Evolutionary conservation across 2,113 vertebrate genomes (phyloP), one percentile per base, ranked within the genome.

Genomic region (Lipotes vexillifer): DNA sequence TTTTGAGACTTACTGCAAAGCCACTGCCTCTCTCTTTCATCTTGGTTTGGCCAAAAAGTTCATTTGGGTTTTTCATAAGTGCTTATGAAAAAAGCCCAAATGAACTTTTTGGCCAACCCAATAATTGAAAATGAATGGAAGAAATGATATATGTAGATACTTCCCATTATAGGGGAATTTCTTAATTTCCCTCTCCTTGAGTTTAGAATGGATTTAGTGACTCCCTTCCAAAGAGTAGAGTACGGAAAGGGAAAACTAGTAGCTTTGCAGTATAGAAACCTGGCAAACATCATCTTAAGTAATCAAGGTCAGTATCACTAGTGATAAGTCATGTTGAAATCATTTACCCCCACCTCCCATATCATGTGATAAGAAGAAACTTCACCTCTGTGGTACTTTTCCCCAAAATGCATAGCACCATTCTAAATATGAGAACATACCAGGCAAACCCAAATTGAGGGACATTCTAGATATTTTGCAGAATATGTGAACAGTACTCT

Each of bases 51-150:
- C 55, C 55, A 57, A 57, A 57, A 57, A 57, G 20, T 52, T 52
- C 52, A 21, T 57, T 21, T 7, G 20, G 55, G 52, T 52, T 52
- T 52, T 52, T 17, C 52, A 18, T 57, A 21, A 8, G 55, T 20
- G 17, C 52, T 55, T 55, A 55, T 55, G 17, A 55, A 55, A 55
- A 55, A 55, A 55, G 15, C 52, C 52, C 52, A 18, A 55, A 55
- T 18, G 52, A 55, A 55, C 52, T 55, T 55, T 55, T 55, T 18
- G 52, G 52, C 52, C 52, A 55, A 55, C 52, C 52, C 52, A 15
- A 18, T 86, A 95, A 63, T 90, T 91, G 77, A 93, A 91, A 78
- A 72, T 89, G 38, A 92, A 59, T 82, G 77, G 17, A 72, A 81
- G 33, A 87, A 95, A 92, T 86, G 78, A 65, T 88, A 63, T 59